Conservation (phyloP, 1,140 invertebrate genomes). For the Delia radicum region DNA sequence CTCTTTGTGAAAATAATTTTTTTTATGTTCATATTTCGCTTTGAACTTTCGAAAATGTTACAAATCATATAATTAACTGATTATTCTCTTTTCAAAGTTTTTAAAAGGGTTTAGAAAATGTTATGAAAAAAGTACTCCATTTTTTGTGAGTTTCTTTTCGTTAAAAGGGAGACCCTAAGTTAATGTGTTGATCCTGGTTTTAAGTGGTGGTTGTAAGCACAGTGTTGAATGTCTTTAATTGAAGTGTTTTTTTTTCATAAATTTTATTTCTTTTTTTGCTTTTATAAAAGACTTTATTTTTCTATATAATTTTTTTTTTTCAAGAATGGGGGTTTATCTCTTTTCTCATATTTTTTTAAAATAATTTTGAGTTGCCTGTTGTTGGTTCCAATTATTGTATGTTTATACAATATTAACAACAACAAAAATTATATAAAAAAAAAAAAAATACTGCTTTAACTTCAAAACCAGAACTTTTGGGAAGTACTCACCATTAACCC, state of each 20-base stretch:
- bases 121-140: too few species aligned
- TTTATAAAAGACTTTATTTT: background rate
- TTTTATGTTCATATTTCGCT: too few species aligned
- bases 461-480: background rate
- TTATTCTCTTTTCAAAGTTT: too few species aligned
- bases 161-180: background rate
- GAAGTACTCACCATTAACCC: background rate
- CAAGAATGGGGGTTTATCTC: background rate
- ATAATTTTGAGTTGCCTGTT: background rate
- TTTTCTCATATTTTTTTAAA: slow-evolving; percentile 2
- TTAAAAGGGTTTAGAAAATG: too few species aligned
- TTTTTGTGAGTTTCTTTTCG: background rate
- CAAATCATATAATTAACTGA: too few species aligned
- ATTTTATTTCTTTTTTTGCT: background rate
- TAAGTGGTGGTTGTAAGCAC: background rate
- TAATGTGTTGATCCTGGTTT: slow-evolving; percentile 15
- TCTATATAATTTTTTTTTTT: background rate
- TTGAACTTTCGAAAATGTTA: too few species aligned
- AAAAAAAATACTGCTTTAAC: background rate
- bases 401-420: slow-evolving; percentile 7
- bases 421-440: background rate
- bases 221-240: slow-evolving; percentile 10
- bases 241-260: background rate
- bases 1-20: too few species aligned
- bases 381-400: background rate